phyloP scores from a whole-genome alignment of 1,140 invertebrate genomes.

The Spodoptera litura region DNA sequence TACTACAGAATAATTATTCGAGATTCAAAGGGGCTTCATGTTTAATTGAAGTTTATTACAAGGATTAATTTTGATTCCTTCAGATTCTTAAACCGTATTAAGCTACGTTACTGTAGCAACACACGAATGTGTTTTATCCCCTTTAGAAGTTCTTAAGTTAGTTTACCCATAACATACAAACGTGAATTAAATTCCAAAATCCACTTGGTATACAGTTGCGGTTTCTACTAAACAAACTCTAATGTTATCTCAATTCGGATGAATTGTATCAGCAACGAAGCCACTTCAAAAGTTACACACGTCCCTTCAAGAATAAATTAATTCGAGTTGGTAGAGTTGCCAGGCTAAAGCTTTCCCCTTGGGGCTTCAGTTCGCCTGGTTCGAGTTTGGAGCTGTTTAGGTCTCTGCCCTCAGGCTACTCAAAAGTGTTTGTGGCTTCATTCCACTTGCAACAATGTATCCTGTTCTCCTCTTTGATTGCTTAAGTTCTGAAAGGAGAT shows the following conservation, averaged over 20 bases:
- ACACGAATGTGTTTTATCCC: neutral
- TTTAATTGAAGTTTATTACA: neutral
- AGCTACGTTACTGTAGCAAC: no score
- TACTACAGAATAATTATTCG: neutral
- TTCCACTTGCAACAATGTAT: constrained; percentile 21
- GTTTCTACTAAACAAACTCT: constrained; percentile 1
- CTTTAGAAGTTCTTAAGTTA: neutral
- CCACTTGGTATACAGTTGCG: constrained; percentile 2
- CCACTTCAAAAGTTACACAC: constrained; percentile 24
- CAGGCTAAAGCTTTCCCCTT: constrained; percentile 29
- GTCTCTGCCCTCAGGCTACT: neutral
- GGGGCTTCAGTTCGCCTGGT: neutral
- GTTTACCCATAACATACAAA: neutral
- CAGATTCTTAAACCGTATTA: no score
- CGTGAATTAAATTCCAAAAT: neutral
- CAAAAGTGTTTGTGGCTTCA: constrained; percentile 19
- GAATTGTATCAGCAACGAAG: neutral
- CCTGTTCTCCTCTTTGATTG: constrained; percentile 23
- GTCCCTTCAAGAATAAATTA: constrained; percentile 42
- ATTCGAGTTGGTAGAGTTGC: constrained; percentile 42
- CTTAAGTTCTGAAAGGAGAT: constrained; percentile 4
- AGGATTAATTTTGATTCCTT: no score
- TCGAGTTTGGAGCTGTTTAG: constrained; percentile 21
- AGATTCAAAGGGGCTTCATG: neutral
- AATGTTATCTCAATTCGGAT: constrained; percentile 21